phyloP scores from a whole-genome alignment of 2,113 vertebrate species.

The Gymnobelideus leadbeateri region DNA sequence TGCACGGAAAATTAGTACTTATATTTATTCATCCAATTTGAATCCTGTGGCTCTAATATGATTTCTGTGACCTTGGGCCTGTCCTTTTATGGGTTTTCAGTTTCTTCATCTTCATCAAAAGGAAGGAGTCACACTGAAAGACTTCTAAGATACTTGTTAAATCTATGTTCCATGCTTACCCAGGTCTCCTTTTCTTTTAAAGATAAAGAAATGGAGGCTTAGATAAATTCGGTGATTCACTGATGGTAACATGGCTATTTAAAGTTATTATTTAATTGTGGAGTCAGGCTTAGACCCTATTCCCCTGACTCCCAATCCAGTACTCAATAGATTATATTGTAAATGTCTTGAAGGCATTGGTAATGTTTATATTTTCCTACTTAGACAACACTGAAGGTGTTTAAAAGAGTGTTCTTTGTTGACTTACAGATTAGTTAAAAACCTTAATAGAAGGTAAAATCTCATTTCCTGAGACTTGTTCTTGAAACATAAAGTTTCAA shows the following conservation, averaged over 20 bases:
- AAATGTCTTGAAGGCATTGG: neutral
- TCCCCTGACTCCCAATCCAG: neutral
- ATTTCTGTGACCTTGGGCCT: neutral
- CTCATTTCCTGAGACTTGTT: slow-evolving; percentile 34
- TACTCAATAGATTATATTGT: neutral
- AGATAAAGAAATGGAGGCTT: neutral
- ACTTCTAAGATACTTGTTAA: neutral
- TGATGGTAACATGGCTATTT: neutral
- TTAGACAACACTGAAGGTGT: neutral
- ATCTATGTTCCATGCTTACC: neutral
- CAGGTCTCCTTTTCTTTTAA: neutral
- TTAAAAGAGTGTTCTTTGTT: neutral
- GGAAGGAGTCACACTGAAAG: neutral
- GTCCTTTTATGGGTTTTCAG: neutral
- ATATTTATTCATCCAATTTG: neutral
- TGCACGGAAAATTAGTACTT: neutral
- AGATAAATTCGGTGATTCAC: neutral
- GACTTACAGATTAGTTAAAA: neutral
- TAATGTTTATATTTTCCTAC: neutral
- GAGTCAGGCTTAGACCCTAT: neutral
- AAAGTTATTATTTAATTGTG: neutral
- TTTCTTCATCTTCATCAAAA: neutral
- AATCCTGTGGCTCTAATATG: neutral
- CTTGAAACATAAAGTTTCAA: slow-evolving; percentile 1
- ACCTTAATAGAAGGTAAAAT: neutral